Conservation (phyloP, 23 tunicate species). For the Clavelina lepadiformis region DNA sequence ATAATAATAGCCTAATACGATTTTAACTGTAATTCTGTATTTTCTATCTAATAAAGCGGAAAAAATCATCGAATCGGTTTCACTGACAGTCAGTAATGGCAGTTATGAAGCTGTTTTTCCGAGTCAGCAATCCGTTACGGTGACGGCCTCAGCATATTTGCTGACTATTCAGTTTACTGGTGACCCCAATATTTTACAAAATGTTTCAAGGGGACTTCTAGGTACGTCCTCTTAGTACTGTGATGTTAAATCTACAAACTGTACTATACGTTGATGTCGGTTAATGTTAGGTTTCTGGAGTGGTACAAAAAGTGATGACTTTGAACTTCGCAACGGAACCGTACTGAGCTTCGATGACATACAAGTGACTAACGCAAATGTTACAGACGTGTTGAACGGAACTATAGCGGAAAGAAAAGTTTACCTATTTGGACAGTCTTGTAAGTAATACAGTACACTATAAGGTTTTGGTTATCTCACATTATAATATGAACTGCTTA, state of each 20-base stretch:
- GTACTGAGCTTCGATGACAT: constrained; percentile 2
- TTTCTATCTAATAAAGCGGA: constrained; percentile 2
- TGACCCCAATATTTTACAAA: not conserved
- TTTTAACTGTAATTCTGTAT: no score
- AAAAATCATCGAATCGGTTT: not conserved
- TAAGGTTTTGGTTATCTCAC: not conserved
- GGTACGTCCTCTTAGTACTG: no score
- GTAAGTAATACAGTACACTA: constrained; percentile 2
- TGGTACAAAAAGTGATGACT: constrained; percentile 15
- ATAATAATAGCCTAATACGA: no score
- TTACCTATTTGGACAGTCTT: constrained; percentile 22
- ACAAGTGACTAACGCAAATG: constrained; percentile 1
- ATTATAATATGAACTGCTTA: no score
- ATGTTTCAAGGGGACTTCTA: constrained; percentile 14
- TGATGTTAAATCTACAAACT: no score
- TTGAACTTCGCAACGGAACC: constrained; percentile 23
- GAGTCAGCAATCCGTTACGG: not conserved
- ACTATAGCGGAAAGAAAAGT: constrained; percentile 7
- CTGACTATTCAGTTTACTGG: constrained; percentile 14
- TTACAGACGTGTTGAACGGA: constrained; percentile 17
- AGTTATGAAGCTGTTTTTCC: constrained; percentile 10
- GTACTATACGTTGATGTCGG: no score
- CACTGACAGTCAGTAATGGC: not conserved
- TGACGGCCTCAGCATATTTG: constrained; percentile 5
- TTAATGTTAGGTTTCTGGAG: constrained; percentile 26